Percentiles rank a stretch among this genome's conserved stretches.
Evolutionary conservation across 2,797 vertebrate species (phyloP).

Genomic region (Myotis pilosus): DNA sequence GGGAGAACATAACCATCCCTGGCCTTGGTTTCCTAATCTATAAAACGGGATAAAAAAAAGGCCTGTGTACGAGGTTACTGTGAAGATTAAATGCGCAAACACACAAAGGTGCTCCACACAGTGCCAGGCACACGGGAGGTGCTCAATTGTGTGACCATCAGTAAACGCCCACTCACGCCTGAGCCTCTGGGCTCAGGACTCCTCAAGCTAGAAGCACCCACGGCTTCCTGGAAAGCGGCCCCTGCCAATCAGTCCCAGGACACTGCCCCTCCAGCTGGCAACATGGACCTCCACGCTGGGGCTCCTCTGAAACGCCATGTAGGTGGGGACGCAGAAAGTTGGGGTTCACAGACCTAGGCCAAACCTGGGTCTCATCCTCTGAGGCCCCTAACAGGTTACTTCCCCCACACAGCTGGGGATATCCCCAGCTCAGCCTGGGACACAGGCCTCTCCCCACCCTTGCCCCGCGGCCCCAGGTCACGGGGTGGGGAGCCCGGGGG

Average conservation of each 20-base stretch:
- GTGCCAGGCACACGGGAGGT: background rate
- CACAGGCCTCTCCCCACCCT: background rate
- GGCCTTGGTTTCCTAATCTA: background rate
- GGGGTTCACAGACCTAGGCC: background rate
- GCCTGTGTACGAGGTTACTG: background rate
- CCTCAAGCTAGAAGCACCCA: background rate
- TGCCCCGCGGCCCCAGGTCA: conserved; percentile 31
- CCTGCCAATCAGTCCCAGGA: background rate
- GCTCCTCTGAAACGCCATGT: background rate
- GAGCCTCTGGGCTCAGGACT: background rate
- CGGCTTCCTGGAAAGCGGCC: background rate
- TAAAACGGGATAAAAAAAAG: background rate
- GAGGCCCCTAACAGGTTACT: background rate
- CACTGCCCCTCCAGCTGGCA: background rate
- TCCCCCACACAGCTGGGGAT: background rate
- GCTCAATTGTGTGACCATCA: background rate
- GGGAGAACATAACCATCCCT: background rate
- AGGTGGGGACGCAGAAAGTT: background rate
- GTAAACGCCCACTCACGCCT: background rate
- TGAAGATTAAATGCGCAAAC: background rate
- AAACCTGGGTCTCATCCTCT: background rate
- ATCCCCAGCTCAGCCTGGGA: background rate
- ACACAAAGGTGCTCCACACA: background rate
- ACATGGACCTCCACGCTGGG: background rate
- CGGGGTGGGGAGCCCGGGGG: conserved; percentile 1